These are phyloP conservation scores for Gonatopus flavifemur DNA, from an alignment of 1,140 invertebrate species.

Conservation along the genomic window DNA sequence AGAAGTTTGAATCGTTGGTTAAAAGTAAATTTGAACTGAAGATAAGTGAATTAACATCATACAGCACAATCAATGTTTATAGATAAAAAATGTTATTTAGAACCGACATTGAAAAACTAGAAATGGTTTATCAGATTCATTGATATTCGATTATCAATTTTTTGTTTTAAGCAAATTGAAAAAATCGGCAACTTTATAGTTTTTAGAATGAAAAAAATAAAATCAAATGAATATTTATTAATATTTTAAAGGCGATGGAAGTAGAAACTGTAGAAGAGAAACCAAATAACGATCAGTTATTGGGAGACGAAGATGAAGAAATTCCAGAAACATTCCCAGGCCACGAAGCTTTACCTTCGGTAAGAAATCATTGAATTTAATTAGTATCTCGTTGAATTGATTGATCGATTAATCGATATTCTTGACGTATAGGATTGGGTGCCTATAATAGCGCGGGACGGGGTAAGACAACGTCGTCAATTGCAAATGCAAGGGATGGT, in stretches of 20 bases:
- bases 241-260: slow-evolving; percentile 44
- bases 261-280: slow-evolving; percentile 35
- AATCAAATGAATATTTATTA: neutral
- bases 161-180: neutral
- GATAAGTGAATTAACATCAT: too few relatives aligned
- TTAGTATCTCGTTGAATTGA: neutral
- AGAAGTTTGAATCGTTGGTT: too few relatives aligned
- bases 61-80: too few relatives aligned
- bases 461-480: slow-evolving; percentile 66
- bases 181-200: slow-evolving; percentile 1
- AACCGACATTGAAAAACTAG: too few relatives aligned
- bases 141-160: neutral
- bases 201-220: neutral
- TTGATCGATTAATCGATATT: neutral
- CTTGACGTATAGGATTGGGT: slow-evolving; percentile 76
- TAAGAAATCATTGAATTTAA: slow-evolving; percentile 29
- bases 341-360: slow-evolving; percentile 52
- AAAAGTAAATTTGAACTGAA: too few relatives aligned
- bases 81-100: too few relatives aligned
- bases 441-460: slow-evolving; percentile 76
- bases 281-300: slow-evolving; percentile 24
- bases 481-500: slow-evolving; percentile 32
- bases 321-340: slow-evolving; percentile 47
- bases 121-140: too few relatives aligned
- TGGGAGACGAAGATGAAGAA: slow-evolving; percentile 40